These are phyloP conservation scores for Cephus spinipes DNA, from an alignment of 2,888 invertebrate species.

Conservation along the genomic window DNA sequence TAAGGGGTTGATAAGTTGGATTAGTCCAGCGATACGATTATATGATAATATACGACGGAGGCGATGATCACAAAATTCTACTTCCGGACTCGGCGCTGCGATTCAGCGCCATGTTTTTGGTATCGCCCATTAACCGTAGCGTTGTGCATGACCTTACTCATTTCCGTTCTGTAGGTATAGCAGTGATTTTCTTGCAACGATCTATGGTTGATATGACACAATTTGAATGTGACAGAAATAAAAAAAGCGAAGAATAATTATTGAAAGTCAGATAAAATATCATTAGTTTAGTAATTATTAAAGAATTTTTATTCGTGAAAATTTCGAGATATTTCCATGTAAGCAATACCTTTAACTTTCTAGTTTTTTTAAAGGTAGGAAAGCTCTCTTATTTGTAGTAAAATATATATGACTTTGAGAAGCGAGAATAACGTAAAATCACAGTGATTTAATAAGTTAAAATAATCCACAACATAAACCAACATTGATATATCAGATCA, in stretches of 20 bases:
- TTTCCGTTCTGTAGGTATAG: background rate
- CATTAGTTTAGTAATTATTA: background rate
- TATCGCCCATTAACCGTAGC: too few species aligned
- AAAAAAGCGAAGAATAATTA: background rate
- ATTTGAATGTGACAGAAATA: background rate
- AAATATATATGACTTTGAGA: background rate
- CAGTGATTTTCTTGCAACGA: background rate
- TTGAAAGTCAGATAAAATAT: background rate
- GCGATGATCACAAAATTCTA: too few species aligned
- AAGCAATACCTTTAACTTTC: background rate
- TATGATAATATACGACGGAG: too few species aligned
- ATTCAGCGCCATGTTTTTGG: too few species aligned
- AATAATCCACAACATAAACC: background rate
- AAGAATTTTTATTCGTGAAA: background rate
- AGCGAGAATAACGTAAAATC: background rate
- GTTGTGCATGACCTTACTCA: too few species aligned
- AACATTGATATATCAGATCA: background rate
- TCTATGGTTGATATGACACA: background rate
- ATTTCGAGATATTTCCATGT: background rate
- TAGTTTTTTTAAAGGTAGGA: background rate
- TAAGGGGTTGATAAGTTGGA: too few species aligned
- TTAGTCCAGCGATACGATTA: too few species aligned
- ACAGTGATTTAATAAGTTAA: background rate
- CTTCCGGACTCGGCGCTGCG: too few species aligned
- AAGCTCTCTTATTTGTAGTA: background rate